These are phyloP conservation scores for Forbesichthys papilliferus DNA, from an alignment of 2,113 vertebrate species.

Conservation along the genomic window DNA sequence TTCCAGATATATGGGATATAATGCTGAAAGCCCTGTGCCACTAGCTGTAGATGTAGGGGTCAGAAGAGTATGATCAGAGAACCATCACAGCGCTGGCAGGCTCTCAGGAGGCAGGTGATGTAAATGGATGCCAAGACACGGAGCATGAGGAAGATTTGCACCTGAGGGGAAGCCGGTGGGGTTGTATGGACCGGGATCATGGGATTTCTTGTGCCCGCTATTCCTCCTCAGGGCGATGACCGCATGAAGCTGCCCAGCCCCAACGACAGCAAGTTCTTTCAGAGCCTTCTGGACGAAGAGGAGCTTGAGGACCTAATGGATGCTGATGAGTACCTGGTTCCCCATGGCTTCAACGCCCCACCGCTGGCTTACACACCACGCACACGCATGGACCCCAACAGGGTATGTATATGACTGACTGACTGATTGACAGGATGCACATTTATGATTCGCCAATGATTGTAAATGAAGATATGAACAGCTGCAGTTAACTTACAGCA, in stretches of 20 bases:
- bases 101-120: too few species aligned
- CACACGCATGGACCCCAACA: constrained; percentile 88
- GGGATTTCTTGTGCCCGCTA: background rate
- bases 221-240: constrained; percentile 86
- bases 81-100: too few species aligned
- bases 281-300: constrained; percentile 95
- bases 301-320: constrained; percentile 98
- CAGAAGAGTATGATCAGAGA: too few species aligned
- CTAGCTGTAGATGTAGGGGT: too few species aligned
- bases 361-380: constrained; percentile 91
- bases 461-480: too few species aligned
- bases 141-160: too few species aligned
- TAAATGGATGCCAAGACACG: too few species aligned
- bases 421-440: background rate
- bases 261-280: constrained; percentile 98
- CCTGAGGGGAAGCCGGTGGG: too few species aligned
- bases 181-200: too few species aligned
- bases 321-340: constrained; percentile 96
- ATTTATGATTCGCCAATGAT: too few species aligned
- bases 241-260: constrained; percentile 97
- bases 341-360: constrained; percentile 90
- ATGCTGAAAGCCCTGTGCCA: too few species aligned
- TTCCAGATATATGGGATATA: too few species aligned
- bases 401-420: constrained; percentile 55
- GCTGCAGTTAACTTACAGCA: background rate